Base-by-base conservation (phyloP, 35 echinoderm and acorn worm genomes). In the Hemicentrotus pulcherrimus region DNA sequence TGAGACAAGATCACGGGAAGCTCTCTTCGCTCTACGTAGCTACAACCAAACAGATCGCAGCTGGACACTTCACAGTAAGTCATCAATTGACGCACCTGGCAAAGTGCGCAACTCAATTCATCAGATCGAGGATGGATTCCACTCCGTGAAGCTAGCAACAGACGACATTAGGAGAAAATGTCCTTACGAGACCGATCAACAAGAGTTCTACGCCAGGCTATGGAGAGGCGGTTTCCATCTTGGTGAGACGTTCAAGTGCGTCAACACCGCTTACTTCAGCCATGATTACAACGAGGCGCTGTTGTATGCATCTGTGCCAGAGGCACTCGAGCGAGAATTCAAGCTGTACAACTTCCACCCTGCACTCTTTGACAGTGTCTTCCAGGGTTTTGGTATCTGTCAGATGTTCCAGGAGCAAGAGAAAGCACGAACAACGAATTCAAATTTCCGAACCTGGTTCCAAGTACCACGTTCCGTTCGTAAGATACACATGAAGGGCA, bases 381-480 rank as follows among this genome's bases (percentile, higher is more conserved):
- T 99, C 88, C 98, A 99, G 92, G 98, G 97, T 30, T 96, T 97
- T 96, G 98, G 97, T 46, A 96, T 99, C 32, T 97, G 97, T 47
- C 96, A 97, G 61, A 97, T 97, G 96, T 97, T 97, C 60, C 95
- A 95, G 55, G 96, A 97, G 86, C 96, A 96, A 86, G 96, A 97
- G 48, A 97, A 96, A 88, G 98, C 97, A 86, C 32, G 97, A 35
- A 86, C 32, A 15, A 94, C 95, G n/a, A 96, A 97, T 48, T 48
- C 47, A n/a, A 88, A 94, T 15, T 99, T 97, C 55, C 71, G 92
- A 32, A 97, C 96, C 30, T 96, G 95, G 96, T 99, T 99, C 91
- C 95, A 97, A 94, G 98, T 99, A 13, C 98, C 98, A 19, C 86
- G 97, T 32, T 95, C 96, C 46, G 97, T 99, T 3, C 88, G 95